These are phyloP conservation scores for Lapara coniferarum DNA, from an alignment of 2,888 invertebrate species.

Conservation along the genomic window DNA sequence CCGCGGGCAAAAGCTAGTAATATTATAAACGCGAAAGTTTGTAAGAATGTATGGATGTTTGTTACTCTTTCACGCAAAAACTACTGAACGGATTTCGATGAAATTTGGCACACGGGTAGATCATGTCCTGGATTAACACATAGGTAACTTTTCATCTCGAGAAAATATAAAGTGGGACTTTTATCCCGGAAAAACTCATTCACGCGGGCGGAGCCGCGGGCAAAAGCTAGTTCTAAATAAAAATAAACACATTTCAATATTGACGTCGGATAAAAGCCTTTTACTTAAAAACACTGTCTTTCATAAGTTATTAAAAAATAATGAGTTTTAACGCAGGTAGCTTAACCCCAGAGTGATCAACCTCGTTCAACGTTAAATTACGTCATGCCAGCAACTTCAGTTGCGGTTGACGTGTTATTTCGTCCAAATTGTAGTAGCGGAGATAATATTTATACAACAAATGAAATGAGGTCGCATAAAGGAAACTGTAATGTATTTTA, in stretches of 20 bases:
- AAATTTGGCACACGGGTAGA: too few relatives aligned
- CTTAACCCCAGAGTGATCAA: not conserved
- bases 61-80: too few relatives aligned
- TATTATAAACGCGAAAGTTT: too few relatives aligned
- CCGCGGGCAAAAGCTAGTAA: too few relatives aligned
- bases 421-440: not conserved
- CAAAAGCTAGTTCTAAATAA: not conserved
- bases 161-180: too few relatives aligned
- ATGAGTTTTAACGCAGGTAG: not conserved
- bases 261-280: constrained; percentile 1
- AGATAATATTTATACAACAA: constrained; percentile 1
- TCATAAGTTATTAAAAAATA: not conserved
- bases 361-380: not conserved
- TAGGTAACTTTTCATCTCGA: too few relatives aligned
- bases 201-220: too few relatives aligned
- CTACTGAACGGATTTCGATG: too few relatives aligned
- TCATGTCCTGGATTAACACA: too few relatives aligned
- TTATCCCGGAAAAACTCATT: too few relatives aligned
- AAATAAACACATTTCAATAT: not conserved
- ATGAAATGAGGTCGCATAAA: not conserved
- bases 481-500: not conserved
- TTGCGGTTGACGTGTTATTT: not conserved
- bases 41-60: too few relatives aligned
- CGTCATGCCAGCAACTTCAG: not conserved
- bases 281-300: not conserved